These are phyloP conservation scores for Temnothorax curvispinosus DNA, from an alignment of 1,140 invertebrate species.

Conservation along the genomic window DNA sequence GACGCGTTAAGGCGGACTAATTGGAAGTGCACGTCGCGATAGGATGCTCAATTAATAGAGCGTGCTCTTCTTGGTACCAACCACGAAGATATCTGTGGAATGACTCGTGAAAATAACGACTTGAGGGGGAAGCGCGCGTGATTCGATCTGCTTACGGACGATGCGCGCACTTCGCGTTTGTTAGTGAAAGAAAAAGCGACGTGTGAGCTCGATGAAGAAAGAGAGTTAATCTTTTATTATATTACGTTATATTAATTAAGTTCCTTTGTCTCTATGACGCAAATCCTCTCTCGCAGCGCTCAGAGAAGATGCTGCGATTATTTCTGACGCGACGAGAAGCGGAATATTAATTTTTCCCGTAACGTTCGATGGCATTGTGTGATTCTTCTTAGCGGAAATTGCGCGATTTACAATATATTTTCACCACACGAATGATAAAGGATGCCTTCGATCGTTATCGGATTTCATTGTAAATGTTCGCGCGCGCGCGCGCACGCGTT, in stretches of 20 bases:
- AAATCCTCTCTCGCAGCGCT: not conserved
- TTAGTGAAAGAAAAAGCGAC: slow-evolving; percentile 1
- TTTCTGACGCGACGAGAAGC: not conserved
- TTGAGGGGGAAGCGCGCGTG: slow-evolving; percentile 5
- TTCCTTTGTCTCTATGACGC: slow-evolving; percentile 62
- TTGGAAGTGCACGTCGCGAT: slow-evolving; percentile 76
- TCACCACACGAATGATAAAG: not conserved
- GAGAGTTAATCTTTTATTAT: slow-evolving; percentile 37
- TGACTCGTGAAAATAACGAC: slow-evolving; percentile 59
- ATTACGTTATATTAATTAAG: slow-evolving; percentile 69
- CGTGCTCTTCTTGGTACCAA: slow-evolving; percentile 41
- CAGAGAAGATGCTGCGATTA: not conserved
- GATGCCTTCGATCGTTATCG: not conserved
- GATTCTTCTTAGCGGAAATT: not conserved
- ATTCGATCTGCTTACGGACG: slow-evolving; percentile 60
- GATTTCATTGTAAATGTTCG: not conserved
- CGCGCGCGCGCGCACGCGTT: slow-evolving; percentile 44
- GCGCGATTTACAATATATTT: slow-evolving; percentile 32
- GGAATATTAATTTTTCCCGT: slow-evolving; percentile 34
- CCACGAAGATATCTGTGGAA: slow-evolving; percentile 13
- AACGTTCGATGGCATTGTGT: not conserved
- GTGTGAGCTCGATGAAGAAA: slow-evolving; percentile 17
- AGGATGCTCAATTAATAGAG: slow-evolving; percentile 73
- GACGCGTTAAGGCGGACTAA: slow-evolving; percentile 72
- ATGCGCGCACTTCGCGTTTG: not conserved